These are phyloP conservation scores for Sussaba pulchella DNA, from an alignment of 2,888 invertebrate genomes.

Conservation along the genomic window DNA sequence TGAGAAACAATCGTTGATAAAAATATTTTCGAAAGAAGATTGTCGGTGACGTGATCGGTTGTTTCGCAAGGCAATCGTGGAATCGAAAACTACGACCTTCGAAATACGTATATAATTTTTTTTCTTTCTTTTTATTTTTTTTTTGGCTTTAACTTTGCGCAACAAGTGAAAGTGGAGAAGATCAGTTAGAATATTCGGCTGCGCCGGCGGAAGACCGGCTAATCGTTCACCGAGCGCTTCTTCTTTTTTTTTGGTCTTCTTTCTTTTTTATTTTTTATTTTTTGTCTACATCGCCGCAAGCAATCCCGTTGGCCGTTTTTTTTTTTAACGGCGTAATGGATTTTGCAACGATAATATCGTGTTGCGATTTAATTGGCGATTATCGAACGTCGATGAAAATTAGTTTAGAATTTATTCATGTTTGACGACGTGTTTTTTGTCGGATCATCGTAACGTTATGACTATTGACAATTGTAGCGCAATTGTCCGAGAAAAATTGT, in stretches of 20 bases:
- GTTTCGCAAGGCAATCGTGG: no score
- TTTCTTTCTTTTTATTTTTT: conserved; percentile 41
- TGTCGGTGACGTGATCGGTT: no score
- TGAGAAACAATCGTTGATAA: conserved; percentile 16
- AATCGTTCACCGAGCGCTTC: conserved; percentile 15
- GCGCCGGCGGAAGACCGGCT: conserved; percentile 34
- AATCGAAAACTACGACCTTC: conserved; percentile 21
- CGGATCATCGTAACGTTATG: no score
- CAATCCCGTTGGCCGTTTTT: conserved; percentile 33
- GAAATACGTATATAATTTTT: conserved; percentile 14
- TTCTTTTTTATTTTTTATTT: conserved; percentile 14
- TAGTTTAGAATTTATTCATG: no score
- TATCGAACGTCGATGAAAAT: background rate
- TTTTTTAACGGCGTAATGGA: no score
- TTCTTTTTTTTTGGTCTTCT: background rate
- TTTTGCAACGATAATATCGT: conserved; percentile 34
- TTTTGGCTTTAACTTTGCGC: conserved; percentile 75
- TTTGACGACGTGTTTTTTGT: no score
- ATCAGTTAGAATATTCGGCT: conserved; percentile 74
- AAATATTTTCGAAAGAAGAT: conserved; percentile 2
- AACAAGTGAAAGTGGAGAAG: conserved; percentile 81
- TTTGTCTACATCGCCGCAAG: conserved; percentile 24
- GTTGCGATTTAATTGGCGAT: background rate
- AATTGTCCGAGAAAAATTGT: no score
- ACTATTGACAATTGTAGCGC: no score